A percentile compares a stretch with the other conserved stretches of the same genome.
phyloP scores from a whole-genome alignment of 2,797 vertebrate species.

The Onychomys torridus region DNA sequence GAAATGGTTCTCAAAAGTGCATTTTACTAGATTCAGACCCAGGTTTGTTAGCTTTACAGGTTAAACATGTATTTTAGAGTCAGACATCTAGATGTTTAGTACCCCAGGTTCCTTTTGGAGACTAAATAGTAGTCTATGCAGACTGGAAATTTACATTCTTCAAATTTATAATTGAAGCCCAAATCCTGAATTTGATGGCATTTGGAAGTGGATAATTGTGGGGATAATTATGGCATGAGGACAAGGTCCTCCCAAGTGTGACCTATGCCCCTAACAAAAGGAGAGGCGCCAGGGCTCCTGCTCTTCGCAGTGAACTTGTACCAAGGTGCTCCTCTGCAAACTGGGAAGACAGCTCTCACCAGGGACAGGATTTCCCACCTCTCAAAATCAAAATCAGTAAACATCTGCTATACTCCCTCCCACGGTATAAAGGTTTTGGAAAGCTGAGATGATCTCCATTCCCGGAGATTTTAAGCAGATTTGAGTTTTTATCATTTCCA shows the following conservation, averaged over 20 bases:
- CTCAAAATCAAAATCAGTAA: neutral
- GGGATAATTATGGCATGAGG: neutral
- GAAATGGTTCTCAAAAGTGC: neutral
- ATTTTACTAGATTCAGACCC: neutral
- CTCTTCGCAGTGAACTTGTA: neutral
- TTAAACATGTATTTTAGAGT: neutral
- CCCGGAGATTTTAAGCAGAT: neutral
- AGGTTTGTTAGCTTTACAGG: neutral
- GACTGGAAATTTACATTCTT: neutral
- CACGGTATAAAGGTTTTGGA: neutral
- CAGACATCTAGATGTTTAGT: neutral
- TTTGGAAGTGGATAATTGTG: neutral
- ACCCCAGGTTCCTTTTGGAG: neutral
- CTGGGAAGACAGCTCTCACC: neutral
- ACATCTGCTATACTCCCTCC: neutral
- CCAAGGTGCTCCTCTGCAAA: neutral
- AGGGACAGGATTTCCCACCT: neutral
- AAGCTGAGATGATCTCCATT: neutral
- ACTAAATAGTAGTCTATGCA: neutral
- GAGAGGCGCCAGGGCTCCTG: neutral
- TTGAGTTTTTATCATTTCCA: constrained; percentile 11
- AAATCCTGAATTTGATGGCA: neutral
- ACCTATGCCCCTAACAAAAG: neutral
- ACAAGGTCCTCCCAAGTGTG: neutral
- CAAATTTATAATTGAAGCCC: neutral